Evolutionary conservation across 2,888 invertebrate genomes (phyloP).

Genomic region (Crematogaster levior): DNA sequence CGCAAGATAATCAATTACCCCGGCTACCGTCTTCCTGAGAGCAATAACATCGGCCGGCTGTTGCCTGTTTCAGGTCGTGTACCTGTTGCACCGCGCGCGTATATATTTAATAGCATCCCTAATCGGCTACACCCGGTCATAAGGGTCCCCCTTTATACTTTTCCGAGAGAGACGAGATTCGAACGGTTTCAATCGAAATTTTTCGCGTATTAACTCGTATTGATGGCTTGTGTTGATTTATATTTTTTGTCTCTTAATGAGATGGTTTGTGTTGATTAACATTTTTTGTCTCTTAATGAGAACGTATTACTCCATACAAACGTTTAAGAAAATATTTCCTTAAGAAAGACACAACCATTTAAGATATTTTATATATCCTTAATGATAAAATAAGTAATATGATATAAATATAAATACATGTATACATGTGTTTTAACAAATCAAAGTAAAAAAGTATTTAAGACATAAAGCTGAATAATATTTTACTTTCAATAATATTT

Average conservation of each 20-base stretch:
- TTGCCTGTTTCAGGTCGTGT: constrained; percentile 63
- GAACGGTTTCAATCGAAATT: constrained; percentile 40
- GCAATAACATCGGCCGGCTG: constrained; percentile 72
- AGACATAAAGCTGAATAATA: not conserved
- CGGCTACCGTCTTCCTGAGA: constrained; percentile 76
- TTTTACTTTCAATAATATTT: not conserved
- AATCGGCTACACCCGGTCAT: constrained; percentile 71
- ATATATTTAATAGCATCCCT: constrained; percentile 72
- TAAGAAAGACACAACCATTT: not conserved
- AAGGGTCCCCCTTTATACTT: constrained; percentile 56
- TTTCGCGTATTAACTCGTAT: constrained; percentile 28
- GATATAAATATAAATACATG: not conserved
- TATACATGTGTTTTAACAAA: too few species aligned
- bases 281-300: not conserved
- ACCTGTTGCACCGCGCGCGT: constrained; percentile 72
- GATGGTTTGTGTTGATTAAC: too few species aligned
- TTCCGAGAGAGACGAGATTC: constrained; percentile 56
- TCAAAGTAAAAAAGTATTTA: not conserved
- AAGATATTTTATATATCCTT: not conserved
- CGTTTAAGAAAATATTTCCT: not conserved
- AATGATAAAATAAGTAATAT: not conserved
- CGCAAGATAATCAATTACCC: constrained; percentile 81
- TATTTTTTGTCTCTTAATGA: not conserved
- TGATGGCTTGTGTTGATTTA: too few species aligned
- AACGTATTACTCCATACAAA: not conserved